A percentile compares a stretch with the other conserved stretches of the same genome.
Conservation (phyloP, 2,888 invertebrate genomes). For the Lomographa bimaculata region DNA sequence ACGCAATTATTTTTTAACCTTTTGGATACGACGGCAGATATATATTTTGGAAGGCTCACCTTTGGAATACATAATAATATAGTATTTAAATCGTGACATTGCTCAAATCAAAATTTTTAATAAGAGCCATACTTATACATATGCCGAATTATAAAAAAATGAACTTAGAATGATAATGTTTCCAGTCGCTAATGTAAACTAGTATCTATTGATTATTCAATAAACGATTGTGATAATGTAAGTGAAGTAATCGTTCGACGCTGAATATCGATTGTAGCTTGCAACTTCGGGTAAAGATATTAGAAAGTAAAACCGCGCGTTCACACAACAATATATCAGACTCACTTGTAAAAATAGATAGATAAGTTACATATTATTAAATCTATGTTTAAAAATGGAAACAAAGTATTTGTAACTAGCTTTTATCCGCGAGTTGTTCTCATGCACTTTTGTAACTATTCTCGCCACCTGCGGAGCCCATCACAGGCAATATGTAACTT, state of each 20-base stretch:
- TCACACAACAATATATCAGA: too few relatives aligned
- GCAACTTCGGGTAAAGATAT: conserved; percentile 60
- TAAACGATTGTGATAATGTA: conserved; percentile 76
- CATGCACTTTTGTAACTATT: too few relatives aligned
- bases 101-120: conserved; percentile 78
- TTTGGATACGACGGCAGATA: conserved; percentile 70
- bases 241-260: conserved; percentile 57
- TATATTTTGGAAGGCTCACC: conserved; percentile 79
- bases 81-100: conserved; percentile 73
- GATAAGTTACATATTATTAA: too few relatives aligned
- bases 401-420: too few relatives aligned
- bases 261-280: conserved; percentile 58
- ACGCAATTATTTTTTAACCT: conserved; percentile 70
- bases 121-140: conserved; percentile 70
- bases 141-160: conserved; percentile 66
- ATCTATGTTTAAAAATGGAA: too few relatives aligned
- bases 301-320: too few relatives aligned
- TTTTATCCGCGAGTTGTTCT: too few relatives aligned
- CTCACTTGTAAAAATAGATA: too few relatives aligned
- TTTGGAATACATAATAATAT: conserved; percentile 64
- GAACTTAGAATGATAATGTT: conserved; percentile 67
- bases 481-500: too few relatives aligned
- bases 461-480: too few relatives aligned
- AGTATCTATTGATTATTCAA: conserved; percentile 64
- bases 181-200: conserved; percentile 67